A percentile compares a stretch with the other conserved stretches of the same genome.
Evolutionary conservation across 30 jellyfish, hydroid and myxozoan genomes (phyloP).

Genomic region (Euphysa ruthae): DNA sequence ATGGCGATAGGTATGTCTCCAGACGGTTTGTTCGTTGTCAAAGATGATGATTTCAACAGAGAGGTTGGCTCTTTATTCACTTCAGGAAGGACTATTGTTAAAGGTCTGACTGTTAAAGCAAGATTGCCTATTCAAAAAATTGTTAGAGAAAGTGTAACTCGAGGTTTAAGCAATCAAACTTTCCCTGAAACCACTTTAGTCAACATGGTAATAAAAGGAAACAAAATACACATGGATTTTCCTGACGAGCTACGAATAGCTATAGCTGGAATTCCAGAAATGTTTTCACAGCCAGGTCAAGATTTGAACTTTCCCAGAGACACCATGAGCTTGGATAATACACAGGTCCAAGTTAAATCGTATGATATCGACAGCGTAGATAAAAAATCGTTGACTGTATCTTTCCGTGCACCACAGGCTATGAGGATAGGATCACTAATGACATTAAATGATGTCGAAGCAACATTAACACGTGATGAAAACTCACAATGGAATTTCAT

Average conservation of each 20-base stretch:
- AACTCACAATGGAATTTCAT: conserved; percentile 21
- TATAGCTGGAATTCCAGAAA: conserved; percentile 15
- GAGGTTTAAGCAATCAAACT: not conserved
- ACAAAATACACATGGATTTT: conserved; percentile 23
- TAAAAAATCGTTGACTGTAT: conserved; percentile 18
- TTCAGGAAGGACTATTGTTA: conserved; percentile 52
- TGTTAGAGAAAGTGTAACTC: not conserved
- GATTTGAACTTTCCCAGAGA: conserved; percentile 22
- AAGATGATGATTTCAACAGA: conserved; percentile 44
- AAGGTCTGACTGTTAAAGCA: conserved; percentile 43
- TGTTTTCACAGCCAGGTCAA: conserved; percentile 23
- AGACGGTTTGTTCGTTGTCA: conserved; percentile 44
- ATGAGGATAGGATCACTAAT: conserved; percentile 37
- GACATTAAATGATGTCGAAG: conserved; percentile 24
- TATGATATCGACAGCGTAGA: conserved; percentile 32
- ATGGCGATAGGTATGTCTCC: conserved; percentile 50
- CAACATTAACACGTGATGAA: conserved; percentile 26
- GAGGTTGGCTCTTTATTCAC: conserved; percentile 48
- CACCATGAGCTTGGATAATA: conserved; percentile 9
- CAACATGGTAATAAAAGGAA: conserved; percentile 22
- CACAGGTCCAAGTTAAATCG: conserved; percentile 8
- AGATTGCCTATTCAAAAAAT: conserved; percentile 53
- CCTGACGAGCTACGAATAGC: conserved; percentile 19
- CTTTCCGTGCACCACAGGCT: not conserved
- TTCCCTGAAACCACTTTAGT: conserved; percentile 15